Evolutionary conservation across 1,140 invertebrate species (phyloP), one percentile per base, ranked within the genome.

Genomic region (Drosophila lini): DNA sequence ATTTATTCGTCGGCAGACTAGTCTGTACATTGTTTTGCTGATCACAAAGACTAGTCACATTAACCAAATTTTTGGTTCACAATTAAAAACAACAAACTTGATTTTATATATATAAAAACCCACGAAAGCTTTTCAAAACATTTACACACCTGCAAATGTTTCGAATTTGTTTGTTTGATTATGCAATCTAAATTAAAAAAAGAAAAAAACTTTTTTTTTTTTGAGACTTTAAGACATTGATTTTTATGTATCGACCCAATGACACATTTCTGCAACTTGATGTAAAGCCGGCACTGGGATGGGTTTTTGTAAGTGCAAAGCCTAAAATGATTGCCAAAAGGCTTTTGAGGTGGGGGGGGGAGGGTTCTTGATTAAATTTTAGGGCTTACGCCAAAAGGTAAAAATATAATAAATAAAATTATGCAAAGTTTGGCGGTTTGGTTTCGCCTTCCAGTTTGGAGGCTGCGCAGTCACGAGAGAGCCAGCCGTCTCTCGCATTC

Each of bases 391-490:
- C 36, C 52, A 38, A 38, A 22, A 44, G 52, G 52, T 38, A 55
- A 38, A 36, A 55, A 55, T 25, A 22, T 55, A 25, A 25, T 36
- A 16, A 31, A 64, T 25, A 42, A 28, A 67, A 65, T 44, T 41
- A 67, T 67, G 63, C 44, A 64, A 68, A 65, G 32, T 65, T 65
- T 40, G 22, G 36, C 41, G 52, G 52, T 40, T 45, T 16, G 22
- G 57, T 64, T 28, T 56, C 34, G 47, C 15, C 32, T 40, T 63
- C 19, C 44, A 63, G 40, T 45, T 58, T 58, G 62, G 62, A 64
- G 62, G 62, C 62, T 64, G 62, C 62, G 62, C 62, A 62, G 31
- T 62, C 56, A n/a, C 28, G 31, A 34, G 61, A 61, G 61, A 64
- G 57, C 55, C 32, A 9, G 40, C 16, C 32, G 38, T 11, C 62